Percentiles rank a stretch among this genome's conserved stretches.
These are phyloP conservation scores for Coregonus suidteri DNA, from an alignment of 2,797 vertebrate genomes.

Conservation along the genomic window DNA sequence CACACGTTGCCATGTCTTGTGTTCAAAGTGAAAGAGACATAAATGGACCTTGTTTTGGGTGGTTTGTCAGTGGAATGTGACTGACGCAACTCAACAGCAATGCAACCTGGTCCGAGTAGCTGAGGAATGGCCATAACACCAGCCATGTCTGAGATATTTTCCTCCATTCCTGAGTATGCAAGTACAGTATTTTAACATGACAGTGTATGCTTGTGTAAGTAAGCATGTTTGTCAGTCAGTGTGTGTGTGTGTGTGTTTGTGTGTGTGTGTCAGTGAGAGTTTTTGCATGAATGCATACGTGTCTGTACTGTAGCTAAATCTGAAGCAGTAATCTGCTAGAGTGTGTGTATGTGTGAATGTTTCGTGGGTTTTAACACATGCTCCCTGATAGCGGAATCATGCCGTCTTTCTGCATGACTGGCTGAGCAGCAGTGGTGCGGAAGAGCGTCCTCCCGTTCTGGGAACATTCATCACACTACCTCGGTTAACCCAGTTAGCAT, in stretches of 20 bases:
- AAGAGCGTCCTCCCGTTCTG: background rate
- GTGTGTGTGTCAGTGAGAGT: background rate
- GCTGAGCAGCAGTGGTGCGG: background rate
- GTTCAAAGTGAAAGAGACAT: slow-evolving; percentile 27
- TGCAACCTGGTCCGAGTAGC: slow-evolving; percentile 11
- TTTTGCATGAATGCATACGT: background rate
- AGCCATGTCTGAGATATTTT: background rate
- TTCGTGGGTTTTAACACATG: background rate
- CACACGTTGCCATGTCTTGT: slow-evolving; percentile 22
- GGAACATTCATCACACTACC: background rate
- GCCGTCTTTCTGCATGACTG: slow-evolving; percentile 21
- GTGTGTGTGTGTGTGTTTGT: background rate
- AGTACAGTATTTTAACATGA: background rate
- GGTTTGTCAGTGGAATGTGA: slow-evolving; percentile 29
- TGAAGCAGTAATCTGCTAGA: slow-evolving; percentile 8
- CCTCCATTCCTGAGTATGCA: background rate
- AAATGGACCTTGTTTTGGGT: slow-evolving; percentile 17
- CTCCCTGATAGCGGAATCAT: background rate
- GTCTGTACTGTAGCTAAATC: background rate
- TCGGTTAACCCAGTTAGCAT: background rate
- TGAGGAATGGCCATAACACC: background rate
- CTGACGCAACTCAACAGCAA: slow-evolving; percentile 55
- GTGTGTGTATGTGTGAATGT: background rate
- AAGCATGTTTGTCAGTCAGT: slow-evolving; percentile 2
- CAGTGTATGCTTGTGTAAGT: background rate